Base-by-base conservation (phyloP, 1,140 invertebrate genomes). In the Bombus soroeensis region DNA sequence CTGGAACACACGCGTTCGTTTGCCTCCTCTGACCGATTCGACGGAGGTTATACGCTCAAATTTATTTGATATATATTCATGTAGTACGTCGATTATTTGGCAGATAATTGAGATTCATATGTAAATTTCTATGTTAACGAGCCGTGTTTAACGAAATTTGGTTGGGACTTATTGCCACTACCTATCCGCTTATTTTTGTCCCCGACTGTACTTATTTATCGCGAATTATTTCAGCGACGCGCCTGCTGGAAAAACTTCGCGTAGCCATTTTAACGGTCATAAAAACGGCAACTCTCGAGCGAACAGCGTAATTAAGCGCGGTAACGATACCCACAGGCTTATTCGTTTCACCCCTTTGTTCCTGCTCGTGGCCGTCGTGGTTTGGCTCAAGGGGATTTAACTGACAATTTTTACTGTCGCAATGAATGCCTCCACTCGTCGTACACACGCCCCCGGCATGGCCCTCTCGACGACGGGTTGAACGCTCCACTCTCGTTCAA, bases 271-370 rank as follows among this genome's bases (percentile, higher is more conserved):
- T 43, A 43, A 5, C 57, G 28, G 43, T 9, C 25, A 5, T 79
- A 64, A 89, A 88, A 86, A 82, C 39, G 34, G 32, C 1, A 22
- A 28, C n/a, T 37, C 28, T 62, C 57, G 41, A 39, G 37, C 34
- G n/a, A 62, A 43, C 71, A n/a, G 28, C 25, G 62, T 66, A 88
- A 88, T 86, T 77, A 85, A 86, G n/a, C 85, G 22, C 59, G 39
- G 4, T 41, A 28, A 80, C 80, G 73, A n/a, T 83, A 13, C 18
- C 34, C 83, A n/a, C 18, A 77, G 37, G 28, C 53, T 86, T 53
- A 79, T 86, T 86, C 81, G 68, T 88, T 86, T 86, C 53, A 34
- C n/a, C 37, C 75, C 43, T 73, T 79, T 85, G 47, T 74, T 6
- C n/a, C 32, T 3, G 34, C 37, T 81, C 57, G 15, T 62, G 84